A percentile compares a stretch with the other conserved stretches of the same genome.
These are phyloP conservation scores for Lochmaea capreae DNA, from an alignment of 2,888 invertebrate species.

Conservation along the genomic window DNA sequence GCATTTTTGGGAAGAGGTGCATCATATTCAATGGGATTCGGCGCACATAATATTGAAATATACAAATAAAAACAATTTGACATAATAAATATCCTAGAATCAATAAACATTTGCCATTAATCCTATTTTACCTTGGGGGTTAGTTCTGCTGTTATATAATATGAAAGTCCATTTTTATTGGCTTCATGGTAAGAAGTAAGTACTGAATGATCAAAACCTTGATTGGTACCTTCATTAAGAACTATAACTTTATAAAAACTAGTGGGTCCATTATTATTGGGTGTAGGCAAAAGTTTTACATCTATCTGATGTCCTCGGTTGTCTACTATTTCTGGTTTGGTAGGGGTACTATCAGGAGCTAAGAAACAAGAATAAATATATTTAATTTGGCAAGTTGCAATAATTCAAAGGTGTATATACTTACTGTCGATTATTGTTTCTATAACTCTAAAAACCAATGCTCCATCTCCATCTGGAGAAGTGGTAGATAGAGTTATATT, in stretches of 20 bases:
- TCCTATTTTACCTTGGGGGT: slow-evolving; percentile 68
- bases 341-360: slow-evolving; percentile 77
- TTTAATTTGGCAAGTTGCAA: not conserved
- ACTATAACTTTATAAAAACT: slow-evolving; percentile 80
- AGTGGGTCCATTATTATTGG: slow-evolving; percentile 83
- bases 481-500: slow-evolving; percentile 78
- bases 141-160: slow-evolving; percentile 87
- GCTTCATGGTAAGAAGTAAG: slow-evolving; percentile 77
- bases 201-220: slow-evolving; percentile 72
- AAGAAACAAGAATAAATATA: slow-evolving; percentile 23
- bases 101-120: not conserved
- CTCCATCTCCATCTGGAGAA: slow-evolving; percentile 72
- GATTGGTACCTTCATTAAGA: slow-evolving; percentile 74
- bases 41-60: no score
- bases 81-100: no score
- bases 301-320: slow-evolving; percentile 73
- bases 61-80: no score
- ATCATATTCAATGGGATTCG: no score
- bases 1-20: no score
- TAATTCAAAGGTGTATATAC: slow-evolving; percentile 9
- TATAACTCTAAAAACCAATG: slow-evolving; percentile 68
- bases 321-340: slow-evolving; percentile 73
- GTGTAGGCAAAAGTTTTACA: slow-evolving; percentile 75
- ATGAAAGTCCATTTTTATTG: slow-evolving; percentile 75
- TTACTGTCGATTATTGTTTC: slow-evolving; percentile 78